Conservation (phyloP, 2,113 vertebrate species). For the Tenebrosternarchus preto region DNA sequence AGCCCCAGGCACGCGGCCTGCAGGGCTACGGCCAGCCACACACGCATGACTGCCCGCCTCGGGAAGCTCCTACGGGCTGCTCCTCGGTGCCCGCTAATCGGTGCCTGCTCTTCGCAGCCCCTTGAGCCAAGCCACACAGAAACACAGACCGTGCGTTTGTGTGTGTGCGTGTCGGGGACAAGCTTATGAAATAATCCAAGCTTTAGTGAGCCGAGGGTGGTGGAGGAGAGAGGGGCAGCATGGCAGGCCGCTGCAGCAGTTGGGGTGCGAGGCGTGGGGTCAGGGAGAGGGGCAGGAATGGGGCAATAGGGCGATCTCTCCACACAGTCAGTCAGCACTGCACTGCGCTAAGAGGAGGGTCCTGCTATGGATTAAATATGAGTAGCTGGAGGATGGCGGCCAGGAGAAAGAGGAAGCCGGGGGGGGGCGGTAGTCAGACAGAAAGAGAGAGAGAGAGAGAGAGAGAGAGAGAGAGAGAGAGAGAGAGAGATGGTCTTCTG, state of each 20-base stretch:
- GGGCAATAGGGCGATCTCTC: no score
- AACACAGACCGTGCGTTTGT: slow-evolving; percentile 8
- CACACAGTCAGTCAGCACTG: no score
- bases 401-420: no score
- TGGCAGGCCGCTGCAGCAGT: slow-evolving; percentile 56
- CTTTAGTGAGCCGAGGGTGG: slow-evolving; percentile 64
- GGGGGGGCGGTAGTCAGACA: no score
- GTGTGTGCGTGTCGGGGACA: slow-evolving; percentile 2
- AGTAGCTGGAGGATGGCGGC: slow-evolving; percentile 16
- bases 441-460: slow-evolving; percentile 37
- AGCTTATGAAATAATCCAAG: slow-evolving; percentile 56
- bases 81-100: not conserved
- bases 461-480: slow-evolving; percentile 43
- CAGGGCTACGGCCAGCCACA: slow-evolving; percentile 85
- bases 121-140: not conserved
- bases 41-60: slow-evolving; percentile 79
- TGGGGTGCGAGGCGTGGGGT: no score
- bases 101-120: not conserved
- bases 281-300: no score
- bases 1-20: slow-evolving; percentile 88
- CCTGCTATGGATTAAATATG: slow-evolving; percentile 37
- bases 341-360: not conserved
- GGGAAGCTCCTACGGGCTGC: no score
- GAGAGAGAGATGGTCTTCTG: slow-evolving; percentile 62
- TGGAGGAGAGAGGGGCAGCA: slow-evolving; percentile 73